Conservation (phyloP, 1,140 invertebrate species). For the Andricus grossulariae region DNA sequence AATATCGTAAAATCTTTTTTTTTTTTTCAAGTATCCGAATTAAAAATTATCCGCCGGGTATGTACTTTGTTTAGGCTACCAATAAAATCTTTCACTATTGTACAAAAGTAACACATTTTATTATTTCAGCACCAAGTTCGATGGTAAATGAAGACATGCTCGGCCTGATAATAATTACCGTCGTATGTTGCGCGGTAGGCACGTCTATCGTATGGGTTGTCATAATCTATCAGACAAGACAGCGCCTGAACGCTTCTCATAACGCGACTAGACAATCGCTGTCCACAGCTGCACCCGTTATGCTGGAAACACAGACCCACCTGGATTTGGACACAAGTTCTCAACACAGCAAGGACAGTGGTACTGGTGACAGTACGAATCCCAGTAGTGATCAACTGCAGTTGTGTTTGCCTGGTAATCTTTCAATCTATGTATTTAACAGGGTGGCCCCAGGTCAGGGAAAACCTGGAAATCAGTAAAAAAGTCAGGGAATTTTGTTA, state of each 20-base stretch:
- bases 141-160: conserved; percentile 82
- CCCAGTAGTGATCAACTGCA: conserved; percentile 77
- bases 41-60: no score
- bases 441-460: no score
- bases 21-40: no score
- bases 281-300: conserved; percentile 35
- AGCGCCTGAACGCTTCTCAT: conserved; percentile 75
- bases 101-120: conserved; percentile 35
- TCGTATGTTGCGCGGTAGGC: conserved; percentile 91
- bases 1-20: no score
- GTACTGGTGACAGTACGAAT: conserved; percentile 79
- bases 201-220: conserved; percentile 95
- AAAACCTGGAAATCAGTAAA: no score
- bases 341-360: conserved; percentile 79
- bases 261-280: conserved; percentile 48
- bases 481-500: no score
- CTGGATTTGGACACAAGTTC: conserved; percentile 72
- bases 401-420: conserved; percentile 68
- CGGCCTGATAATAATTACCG: conserved; percentile 91
- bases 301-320: conserved; percentile 65
- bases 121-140: conserved; percentile 63
- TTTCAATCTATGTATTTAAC: conserved; percentile 12
- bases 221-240: conserved; percentile 91
- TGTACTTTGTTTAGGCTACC: no score
- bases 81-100: conserved; percentile 17